phyloP scores from a whole-genome alignment of 2,797 vertebrate genomes.

The Cyprinodon diabolis region DNA sequence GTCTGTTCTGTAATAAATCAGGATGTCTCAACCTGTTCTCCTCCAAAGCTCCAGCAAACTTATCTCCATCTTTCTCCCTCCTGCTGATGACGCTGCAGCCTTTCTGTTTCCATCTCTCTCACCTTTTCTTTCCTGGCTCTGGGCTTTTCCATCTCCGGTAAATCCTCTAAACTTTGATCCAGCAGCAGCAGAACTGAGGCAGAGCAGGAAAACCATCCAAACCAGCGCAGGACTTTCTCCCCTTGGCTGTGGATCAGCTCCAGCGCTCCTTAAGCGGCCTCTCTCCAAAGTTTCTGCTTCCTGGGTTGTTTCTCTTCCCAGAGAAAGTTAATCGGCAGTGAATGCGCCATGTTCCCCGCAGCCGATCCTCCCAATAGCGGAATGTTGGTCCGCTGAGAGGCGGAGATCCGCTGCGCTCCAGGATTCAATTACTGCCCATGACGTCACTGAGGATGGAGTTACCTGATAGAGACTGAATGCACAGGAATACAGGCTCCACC shows the following conservation, averaged over 20 bases:
- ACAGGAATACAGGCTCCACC: not conserved
- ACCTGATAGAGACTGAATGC: constrained; percentile 50
- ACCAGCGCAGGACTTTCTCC: not conserved
- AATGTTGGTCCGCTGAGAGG: constrained; percentile 73
- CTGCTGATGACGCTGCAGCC: not conserved
- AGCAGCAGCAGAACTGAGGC: constrained; percentile 37
- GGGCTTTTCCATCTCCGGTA: constrained; percentile 79
- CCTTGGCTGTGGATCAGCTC: not conserved
- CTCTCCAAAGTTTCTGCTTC: not conserved
- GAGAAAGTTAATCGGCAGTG: constrained; percentile 58
- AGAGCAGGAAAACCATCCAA: constrained; percentile 43
- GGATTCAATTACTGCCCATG: constrained; percentile 68
- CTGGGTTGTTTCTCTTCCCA: constrained; percentile 1
- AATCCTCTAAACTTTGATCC: constrained; percentile 75
- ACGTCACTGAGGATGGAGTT: constrained; percentile 79
- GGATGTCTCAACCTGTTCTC: not conserved
- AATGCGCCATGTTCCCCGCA: constrained; percentile 80
- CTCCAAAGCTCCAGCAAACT: not conserved
- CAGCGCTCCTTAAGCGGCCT: not conserved
- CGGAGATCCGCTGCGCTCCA: constrained; percentile 74
- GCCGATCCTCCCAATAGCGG: constrained; percentile 61
- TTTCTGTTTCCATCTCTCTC: constrained; percentile 31
- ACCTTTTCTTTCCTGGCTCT: constrained; percentile 80
- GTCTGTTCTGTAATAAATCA: not conserved
- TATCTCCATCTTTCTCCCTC: not conserved